Percentiles rank a stretch among this genome's conserved stretches.
phyloP scores from a whole-genome alignment of 2,797 vertebrate species.

The Gymnothorax javanicus region DNA sequence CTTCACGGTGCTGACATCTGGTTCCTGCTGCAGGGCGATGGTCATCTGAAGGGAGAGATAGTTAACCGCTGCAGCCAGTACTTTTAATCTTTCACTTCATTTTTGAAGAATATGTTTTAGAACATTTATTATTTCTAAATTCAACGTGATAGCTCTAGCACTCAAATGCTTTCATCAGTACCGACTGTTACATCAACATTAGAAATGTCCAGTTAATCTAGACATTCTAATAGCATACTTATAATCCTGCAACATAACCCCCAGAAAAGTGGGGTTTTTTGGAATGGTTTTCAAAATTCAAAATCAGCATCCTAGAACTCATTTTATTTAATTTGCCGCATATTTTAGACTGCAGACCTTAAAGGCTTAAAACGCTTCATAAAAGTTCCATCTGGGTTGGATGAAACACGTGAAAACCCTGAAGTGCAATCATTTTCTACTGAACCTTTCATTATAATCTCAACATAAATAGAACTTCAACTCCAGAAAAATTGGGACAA shows the following conservation, averaged over 20 bases:
- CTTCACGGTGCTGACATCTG: slow-evolving; percentile 56
- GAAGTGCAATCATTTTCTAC: not conserved
- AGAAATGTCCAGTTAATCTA: not conserved
- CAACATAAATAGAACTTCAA: not conserved
- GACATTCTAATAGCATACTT: not conserved
- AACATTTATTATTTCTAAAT: not conserved
- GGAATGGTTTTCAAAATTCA: no score
- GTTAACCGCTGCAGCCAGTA: rapidly evolving
- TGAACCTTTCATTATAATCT: not conserved
- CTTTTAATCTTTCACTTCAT: no score
- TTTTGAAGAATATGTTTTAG: not conserved
- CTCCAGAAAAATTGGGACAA: no score
- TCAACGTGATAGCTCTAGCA: not conserved
- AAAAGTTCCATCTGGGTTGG: no score
- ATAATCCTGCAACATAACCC: not conserved
- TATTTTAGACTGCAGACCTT: no score
- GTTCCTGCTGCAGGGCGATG: slow-evolving; percentile 62
- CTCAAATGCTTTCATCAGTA: not conserved
- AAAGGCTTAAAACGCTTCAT: no score
- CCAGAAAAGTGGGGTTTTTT: no score
- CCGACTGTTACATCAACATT: not conserved
- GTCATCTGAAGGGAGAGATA: slow-evolving; percentile 60
- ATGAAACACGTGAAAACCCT: not conserved
- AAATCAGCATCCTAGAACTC: no score
- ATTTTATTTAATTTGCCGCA: no score